Conservation (phyloP, 1,140 invertebrate species). For the Atta colombica region DNA sequence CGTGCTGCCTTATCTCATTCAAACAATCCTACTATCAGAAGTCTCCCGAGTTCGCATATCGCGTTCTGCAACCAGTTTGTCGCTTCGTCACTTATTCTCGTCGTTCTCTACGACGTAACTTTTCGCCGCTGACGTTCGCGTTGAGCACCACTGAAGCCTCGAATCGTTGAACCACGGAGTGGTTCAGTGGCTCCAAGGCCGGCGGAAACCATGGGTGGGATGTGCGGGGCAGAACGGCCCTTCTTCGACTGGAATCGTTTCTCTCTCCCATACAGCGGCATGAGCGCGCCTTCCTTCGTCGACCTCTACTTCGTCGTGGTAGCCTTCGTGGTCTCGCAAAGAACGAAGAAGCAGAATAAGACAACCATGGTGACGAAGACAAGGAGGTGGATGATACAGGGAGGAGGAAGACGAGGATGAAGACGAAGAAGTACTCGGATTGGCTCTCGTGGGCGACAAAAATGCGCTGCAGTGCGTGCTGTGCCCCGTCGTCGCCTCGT, state of each 20-base stretch:
- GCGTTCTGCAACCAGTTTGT: conserved; percentile 2
- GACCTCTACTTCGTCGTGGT: conserved; percentile 67
- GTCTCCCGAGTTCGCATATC: conserved; percentile 45
- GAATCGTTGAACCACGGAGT: conserved; percentile 87
- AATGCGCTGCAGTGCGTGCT: conserved; percentile 32
- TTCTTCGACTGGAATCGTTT: conserved; percentile 76
- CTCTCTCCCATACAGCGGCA: conserved; percentile 64
- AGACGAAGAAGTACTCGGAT: conserved; percentile 22
- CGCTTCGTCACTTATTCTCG: conserved; percentile 6
- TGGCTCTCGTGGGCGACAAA: conserved; percentile 53
- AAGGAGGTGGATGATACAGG: neutral
- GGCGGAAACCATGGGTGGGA: conserved; percentile 85
- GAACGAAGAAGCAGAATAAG: conserved; percentile 48
- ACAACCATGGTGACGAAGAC: neutral
- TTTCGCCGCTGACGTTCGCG: neutral
- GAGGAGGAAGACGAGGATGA: conserved; percentile 10
- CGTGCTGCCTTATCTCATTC: conserved; percentile 59
- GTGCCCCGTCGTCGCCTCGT: conserved; percentile 31
- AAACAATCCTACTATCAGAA: conserved; percentile 70
- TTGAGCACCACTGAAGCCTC: conserved; percentile 85
- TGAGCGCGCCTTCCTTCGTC: conserved; percentile 64
- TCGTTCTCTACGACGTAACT: neutral
- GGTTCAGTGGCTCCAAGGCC: conserved; percentile 88
- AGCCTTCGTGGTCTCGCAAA: conserved; percentile 62
- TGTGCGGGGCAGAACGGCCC: conserved; percentile 79